Evolutionary conservation across 2,113 vertebrate genomes (phyloP).

Genomic region (Thamnaconus septentrionalis): DNA sequence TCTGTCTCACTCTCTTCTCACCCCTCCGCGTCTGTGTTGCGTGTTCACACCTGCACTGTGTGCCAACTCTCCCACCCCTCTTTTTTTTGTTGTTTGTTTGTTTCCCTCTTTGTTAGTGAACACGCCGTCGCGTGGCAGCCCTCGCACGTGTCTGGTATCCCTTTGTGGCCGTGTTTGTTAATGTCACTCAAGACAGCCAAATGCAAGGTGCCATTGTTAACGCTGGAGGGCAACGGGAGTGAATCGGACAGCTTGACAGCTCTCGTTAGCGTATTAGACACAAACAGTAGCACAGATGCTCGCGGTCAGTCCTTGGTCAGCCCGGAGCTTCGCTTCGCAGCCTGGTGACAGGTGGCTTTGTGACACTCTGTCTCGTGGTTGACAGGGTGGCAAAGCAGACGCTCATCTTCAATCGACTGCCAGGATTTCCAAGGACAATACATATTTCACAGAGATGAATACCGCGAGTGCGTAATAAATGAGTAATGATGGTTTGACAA

Average conservation of each 20-base stretch:
- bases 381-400: slow-evolving; percentile 64
- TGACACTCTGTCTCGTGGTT: slow-evolving; percentile 68
- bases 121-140: slow-evolving; percentile 17
- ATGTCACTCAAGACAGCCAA: slow-evolving; percentile 66
- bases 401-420: slow-evolving; percentile 59
- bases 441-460: slow-evolving; percentile 36
- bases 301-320: slow-evolving; percentile 69
- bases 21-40: background rate
- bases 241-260: slow-evolving; percentile 71
- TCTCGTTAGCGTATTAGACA: slow-evolving; percentile 77
- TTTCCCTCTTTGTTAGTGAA: slow-evolving; percentile 34
- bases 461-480: slow-evolving; percentile 8
- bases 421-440: slow-evolving; percentile 54
- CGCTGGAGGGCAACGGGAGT: slow-evolving; percentile 59
- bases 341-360: slow-evolving; percentile 73
- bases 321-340: slow-evolving; percentile 58
- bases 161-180: slow-evolving; percentile 56
- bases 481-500: slow-evolving; percentile 15
- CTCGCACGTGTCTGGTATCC: slow-evolving; percentile 44
- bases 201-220: slow-evolving; percentile 71
- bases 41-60: too few species aligned
- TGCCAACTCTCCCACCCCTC: background rate
- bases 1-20: slow-evolving; percentile 14
- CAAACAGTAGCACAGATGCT: slow-evolving; percentile 75
- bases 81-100: slow-evolving; percentile 16